Percentiles rank a stretch among this genome's conserved stretches.
These are phyloP conservation scores for Corythaixoides concolor DNA, from an alignment of 2,113 vertebrate species.

Conservation along the genomic window DNA sequence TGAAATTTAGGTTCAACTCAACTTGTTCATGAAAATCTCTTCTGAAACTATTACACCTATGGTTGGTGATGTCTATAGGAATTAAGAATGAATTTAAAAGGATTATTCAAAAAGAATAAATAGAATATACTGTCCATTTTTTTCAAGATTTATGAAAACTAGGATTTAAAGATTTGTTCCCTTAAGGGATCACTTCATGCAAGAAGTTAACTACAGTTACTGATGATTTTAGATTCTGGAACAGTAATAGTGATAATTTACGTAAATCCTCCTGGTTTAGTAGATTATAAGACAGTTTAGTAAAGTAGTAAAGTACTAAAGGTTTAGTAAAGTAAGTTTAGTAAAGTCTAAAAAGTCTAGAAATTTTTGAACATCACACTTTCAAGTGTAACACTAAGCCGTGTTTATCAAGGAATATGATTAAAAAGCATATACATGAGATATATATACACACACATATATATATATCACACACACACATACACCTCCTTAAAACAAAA, in stretches of 20 bases:
- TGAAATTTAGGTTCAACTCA: not conserved
- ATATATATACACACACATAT: not conserved
- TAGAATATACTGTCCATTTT: not conserved
- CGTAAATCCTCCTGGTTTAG: not conserved
- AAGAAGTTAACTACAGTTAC: not conserved
- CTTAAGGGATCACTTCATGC: not conserved
- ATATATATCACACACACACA: too few species aligned
- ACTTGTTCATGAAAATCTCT: not conserved
- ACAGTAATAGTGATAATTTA: not conserved
- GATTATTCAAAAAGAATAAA: not conserved
- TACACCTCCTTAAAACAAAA: not conserved
- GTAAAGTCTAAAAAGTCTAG: not conserved
- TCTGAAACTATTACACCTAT: not conserved
- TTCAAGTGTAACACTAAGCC: not conserved
- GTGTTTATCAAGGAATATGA: not conserved
- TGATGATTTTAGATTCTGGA: not conserved
- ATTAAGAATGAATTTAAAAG: not conserved
- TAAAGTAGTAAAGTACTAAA: too few species aligned
- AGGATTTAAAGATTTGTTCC: not conserved
- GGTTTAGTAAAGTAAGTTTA: too few species aligned
- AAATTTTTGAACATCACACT: not conserved
- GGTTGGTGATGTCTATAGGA: not conserved
- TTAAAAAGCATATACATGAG: not conserved
- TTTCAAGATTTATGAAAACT: not conserved
- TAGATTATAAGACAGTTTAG: not conserved